Percentiles rank a stretch among this genome's conserved stretches.
Conservation (phyloP, 2,888 invertebrate species). For the Dasypolia templi region DNA sequence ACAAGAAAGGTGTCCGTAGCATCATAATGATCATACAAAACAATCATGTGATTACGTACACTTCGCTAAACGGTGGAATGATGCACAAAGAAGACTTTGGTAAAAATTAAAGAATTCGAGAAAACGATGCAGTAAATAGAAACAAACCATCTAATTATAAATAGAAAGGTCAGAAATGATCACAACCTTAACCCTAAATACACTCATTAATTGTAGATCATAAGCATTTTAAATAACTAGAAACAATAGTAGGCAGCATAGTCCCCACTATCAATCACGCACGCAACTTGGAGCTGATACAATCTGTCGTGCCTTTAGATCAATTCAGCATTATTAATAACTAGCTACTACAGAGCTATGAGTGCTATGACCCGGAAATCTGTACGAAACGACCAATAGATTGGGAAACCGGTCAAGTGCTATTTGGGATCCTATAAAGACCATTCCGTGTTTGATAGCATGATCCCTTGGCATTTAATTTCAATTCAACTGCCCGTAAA, state of each 20-base stretch:
- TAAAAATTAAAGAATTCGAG: not conserved
- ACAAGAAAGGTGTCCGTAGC: not conserved
- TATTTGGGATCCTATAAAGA: constrained; percentile 18
- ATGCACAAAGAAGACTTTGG: not conserved
- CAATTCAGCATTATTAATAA: constrained; percentile 10
- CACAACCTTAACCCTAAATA: not conserved
- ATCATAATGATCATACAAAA: not conserved
- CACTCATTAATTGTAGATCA: not conserved
- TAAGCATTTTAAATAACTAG: not conserved
- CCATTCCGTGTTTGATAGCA: not conserved
- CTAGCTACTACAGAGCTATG: not conserved
- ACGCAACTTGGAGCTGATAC: not conserved
- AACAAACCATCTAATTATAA: not conserved
- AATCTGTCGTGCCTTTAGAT: not conserved
- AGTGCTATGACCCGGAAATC: constrained; percentile 51
- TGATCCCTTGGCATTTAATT: constrained; percentile 10
- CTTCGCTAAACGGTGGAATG: not conserved
- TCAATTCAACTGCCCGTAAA: not conserved
- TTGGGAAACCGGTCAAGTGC: constrained; percentile 45
- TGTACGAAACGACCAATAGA: constrained; percentile 20
- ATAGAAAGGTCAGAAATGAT: not conserved
- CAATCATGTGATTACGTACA: too few species aligned
- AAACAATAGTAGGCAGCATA: not conserved
- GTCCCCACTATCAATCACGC: not conserved
- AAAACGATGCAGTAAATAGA: not conserved